phyloP scores from a whole-genome alignment of 1,140 invertebrate species.

The Melitaea cinxia region DNA sequence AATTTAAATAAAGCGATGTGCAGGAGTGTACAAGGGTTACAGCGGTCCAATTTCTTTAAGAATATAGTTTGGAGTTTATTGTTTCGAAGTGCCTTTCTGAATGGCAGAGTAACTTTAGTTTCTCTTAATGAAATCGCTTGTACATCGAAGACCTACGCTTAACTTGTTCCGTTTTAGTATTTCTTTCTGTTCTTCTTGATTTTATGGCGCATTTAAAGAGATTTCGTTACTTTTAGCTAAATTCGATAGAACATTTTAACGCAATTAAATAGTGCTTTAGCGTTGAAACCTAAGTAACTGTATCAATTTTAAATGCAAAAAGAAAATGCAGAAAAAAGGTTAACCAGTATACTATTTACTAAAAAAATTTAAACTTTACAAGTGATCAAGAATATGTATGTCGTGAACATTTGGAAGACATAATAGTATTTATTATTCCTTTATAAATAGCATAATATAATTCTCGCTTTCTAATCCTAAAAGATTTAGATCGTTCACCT shows the following conservation, averaged over 20 bases:
- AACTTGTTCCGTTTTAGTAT: slow-evolving; percentile 13
- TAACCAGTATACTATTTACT: too few relatives aligned
- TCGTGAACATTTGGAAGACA: too few relatives aligned
- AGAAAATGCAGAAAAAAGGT: too few relatives aligned
- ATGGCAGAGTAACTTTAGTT: slow-evolving; percentile 28
- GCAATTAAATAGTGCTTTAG: not conserved
- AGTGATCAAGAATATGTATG: too few relatives aligned
- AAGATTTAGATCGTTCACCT: too few relatives aligned
- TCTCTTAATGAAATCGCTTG: slow-evolving; percentile 35
- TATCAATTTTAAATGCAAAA: too few relatives aligned
- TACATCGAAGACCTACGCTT: slow-evolving; percentile 20
- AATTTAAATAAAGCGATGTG: slow-evolving; percentile 5
- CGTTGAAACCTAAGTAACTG: too few relatives aligned
- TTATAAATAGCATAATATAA: too few relatives aligned
- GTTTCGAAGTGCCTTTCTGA: slow-evolving; percentile 34
- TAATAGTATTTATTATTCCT: too few relatives aligned
- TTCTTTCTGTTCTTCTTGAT: slow-evolving; percentile 10
- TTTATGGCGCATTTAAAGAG: not conserved
- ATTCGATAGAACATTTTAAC: not conserved
- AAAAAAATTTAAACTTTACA: too few relatives aligned
- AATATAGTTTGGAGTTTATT: slow-evolving; percentile 37
- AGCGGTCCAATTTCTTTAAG: slow-evolving; percentile 32
- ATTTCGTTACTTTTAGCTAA: not conserved
- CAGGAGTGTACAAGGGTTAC: slow-evolving; percentile 11
- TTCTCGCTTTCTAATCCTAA: too few relatives aligned